Conservation (phyloP, 53 echinoderm and acorn worm genomes). For the Henricia sp. region DNA sequence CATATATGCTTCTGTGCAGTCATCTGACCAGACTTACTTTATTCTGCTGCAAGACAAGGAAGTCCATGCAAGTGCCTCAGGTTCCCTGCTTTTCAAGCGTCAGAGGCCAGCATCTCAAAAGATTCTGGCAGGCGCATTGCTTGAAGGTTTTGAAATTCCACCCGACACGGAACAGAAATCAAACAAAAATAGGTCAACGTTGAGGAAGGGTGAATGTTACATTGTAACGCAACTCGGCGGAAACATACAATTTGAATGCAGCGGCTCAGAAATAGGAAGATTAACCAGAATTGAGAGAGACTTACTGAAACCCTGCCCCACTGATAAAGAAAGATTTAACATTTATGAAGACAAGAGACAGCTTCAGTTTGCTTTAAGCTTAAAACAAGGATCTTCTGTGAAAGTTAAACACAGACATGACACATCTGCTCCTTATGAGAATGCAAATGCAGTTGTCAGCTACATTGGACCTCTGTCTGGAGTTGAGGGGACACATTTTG, state of each 20-base stretch:
- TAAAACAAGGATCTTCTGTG: neutral
- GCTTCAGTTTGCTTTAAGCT: slow-evolving; percentile 14
- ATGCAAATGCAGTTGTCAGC: slow-evolving; percentile 8
- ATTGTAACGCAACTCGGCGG: neutral
- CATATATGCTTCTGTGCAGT: neutral
- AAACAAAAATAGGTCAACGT: no score
- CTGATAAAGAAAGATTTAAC: neutral
- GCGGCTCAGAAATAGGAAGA: slow-evolving; percentile 26
- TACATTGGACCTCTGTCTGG: slow-evolving; percentile 45
- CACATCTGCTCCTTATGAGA: neutral
- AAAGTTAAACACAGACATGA: slow-evolving; percentile 20
- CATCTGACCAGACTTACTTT: neutral
- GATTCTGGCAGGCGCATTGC: slow-evolving; percentile 2
- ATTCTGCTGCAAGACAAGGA: slow-evolving; percentile 40
- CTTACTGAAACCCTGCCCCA: slow-evolving; percentile 37
- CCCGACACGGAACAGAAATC: neutral
- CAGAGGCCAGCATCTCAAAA: neutral
- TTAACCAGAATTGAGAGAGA: slow-evolving; percentile 41
- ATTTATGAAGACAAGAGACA: neutral
- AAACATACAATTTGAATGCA: slow-evolving; percentile 37
- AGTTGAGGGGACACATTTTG: slow-evolving; percentile 48
- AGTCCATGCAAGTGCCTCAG: neutral
- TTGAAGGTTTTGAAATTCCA: neutral
- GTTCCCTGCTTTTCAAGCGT: neutral
- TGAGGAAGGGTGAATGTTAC: no score